Evolutionary conservation across 2,888 invertebrate species (phyloP).

Genomic region (Elysia crispata): DNA sequence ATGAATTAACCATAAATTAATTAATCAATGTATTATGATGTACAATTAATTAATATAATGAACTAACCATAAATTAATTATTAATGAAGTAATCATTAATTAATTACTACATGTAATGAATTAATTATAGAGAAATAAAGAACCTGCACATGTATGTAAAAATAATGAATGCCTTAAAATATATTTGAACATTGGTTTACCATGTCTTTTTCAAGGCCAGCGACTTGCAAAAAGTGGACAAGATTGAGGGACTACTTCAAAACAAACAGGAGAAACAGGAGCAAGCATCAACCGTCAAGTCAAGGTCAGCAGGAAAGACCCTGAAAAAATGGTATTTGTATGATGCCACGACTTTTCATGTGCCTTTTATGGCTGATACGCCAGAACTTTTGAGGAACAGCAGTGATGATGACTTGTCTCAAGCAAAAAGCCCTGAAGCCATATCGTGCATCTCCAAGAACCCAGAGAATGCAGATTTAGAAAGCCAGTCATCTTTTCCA

Average conservation of each 20-base stretch:
- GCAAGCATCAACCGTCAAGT: slow-evolving; percentile 11
- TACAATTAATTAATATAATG: too few relatives aligned
- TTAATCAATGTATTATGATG: too few relatives aligned
- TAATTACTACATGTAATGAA: too few relatives aligned
- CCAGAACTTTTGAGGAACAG: not conserved
- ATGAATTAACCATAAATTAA: too few relatives aligned
- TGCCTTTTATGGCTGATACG: slow-evolving; percentile 24
- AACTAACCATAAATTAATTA: too few relatives aligned
- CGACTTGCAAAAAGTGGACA: slow-evolving; percentile 25
- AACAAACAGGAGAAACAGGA: slow-evolving; percentile 7
- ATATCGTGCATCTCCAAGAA: slow-evolving; percentile 28
- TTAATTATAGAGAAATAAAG: not conserved
- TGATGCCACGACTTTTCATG: slow-evolving; percentile 23
- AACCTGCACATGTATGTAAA: slow-evolving; percentile 9
- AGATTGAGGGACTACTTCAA: slow-evolving; percentile 19
- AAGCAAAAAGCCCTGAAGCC: slow-evolving; percentile 9
- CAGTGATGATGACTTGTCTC: slow-evolving; percentile 10
- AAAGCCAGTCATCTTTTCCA: slow-evolving; percentile 19
- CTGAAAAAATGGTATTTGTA: slow-evolving; percentile 27
- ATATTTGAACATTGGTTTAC: slow-evolving; percentile 16
- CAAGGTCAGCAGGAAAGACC: slow-evolving; percentile 26
- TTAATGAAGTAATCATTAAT: too few relatives aligned
- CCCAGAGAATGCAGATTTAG: slow-evolving; percentile 17
- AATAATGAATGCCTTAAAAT: slow-evolving; percentile 17
- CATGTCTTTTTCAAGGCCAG: not conserved